Conservation (phyloP, 2,888 invertebrate species). For the Xestoiulus laeticollis region DNA sequence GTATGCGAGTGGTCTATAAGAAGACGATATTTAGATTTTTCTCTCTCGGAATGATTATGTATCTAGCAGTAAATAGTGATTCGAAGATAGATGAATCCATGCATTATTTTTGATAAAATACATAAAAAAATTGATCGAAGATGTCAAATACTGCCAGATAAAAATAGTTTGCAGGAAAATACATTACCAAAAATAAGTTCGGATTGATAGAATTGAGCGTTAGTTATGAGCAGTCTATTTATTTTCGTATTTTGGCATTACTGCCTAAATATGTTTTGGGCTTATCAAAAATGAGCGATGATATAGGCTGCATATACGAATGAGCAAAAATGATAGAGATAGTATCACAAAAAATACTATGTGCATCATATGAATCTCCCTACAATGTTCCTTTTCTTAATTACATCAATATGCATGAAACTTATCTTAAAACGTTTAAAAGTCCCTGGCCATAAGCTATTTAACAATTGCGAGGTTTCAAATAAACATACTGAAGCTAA, state of each 20-base stretch:
- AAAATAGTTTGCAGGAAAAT: background rate
- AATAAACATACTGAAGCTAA: background rate
- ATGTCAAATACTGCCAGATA: slow-evolving; percentile 16
- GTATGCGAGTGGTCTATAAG: background rate
- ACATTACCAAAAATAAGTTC: background rate
- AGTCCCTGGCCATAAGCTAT: background rate
- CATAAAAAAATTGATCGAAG: slow-evolving; percentile 21
- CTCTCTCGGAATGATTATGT: background rate
- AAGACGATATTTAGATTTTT: background rate
- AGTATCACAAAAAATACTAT: background rate
- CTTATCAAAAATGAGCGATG: background rate
- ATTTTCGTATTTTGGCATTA: background rate
- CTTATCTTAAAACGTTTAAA: background rate
- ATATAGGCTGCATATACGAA: no score
- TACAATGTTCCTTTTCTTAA: background rate
- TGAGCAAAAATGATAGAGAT: background rate
- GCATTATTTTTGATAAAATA: slow-evolving; percentile 4
- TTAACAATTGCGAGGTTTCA: background rate
- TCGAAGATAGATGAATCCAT: background rate
- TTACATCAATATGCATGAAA: background rate
- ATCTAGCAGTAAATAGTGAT: slow-evolving; percentile 13
- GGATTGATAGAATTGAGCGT: background rate
- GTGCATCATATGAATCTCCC: background rate
- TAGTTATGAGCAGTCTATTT: background rate
- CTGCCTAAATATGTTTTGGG: background rate